Conservation (phyloP, 2,113 vertebrate species). For the Cephalopterus ornatus region DNA sequence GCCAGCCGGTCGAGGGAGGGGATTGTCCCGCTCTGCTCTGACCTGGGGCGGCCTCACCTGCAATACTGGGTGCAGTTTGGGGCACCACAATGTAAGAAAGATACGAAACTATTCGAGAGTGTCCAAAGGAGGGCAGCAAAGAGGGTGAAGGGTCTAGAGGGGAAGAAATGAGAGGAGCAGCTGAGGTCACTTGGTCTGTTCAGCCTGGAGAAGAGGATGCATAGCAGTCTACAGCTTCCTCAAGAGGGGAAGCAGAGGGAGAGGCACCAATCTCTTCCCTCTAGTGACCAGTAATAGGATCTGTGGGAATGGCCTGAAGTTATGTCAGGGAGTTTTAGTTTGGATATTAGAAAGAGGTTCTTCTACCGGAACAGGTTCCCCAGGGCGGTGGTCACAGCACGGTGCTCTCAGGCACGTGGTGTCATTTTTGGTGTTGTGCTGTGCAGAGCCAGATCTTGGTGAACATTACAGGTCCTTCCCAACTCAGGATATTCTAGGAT, state of each 20-base stretch:
- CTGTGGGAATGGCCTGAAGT: neutral
- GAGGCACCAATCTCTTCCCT: neutral
- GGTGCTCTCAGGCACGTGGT: neutral
- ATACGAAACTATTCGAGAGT: neutral
- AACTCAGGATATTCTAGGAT: neutral
- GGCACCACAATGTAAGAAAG: neutral
- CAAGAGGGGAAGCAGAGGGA: neutral
- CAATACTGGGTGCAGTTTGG: neutral
- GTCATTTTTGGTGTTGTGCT: neutral
- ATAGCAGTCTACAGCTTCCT: too few relatives aligned
- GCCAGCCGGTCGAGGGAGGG: accelerated
- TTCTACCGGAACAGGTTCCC: neutral
- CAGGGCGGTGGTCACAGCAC: neutral
- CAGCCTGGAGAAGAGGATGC: neutral
- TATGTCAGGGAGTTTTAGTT: neutral
- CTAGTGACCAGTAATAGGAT: neutral
- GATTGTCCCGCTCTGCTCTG: neutral
- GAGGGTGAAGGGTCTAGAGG: neutral
- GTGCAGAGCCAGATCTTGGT: neutral
- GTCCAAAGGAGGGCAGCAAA: neutral
- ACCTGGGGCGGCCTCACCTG: neutral
- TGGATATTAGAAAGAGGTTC: neutral
- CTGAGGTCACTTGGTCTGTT: neutral
- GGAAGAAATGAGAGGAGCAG: neutral
- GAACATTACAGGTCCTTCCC: neutral